Percentiles rank a stretch among this genome's conserved stretches.
These are phyloP conservation scores for Phthorimaea operculella DNA, from an alignment of 1,140 invertebrate species.

Conservation along the genomic window DNA sequence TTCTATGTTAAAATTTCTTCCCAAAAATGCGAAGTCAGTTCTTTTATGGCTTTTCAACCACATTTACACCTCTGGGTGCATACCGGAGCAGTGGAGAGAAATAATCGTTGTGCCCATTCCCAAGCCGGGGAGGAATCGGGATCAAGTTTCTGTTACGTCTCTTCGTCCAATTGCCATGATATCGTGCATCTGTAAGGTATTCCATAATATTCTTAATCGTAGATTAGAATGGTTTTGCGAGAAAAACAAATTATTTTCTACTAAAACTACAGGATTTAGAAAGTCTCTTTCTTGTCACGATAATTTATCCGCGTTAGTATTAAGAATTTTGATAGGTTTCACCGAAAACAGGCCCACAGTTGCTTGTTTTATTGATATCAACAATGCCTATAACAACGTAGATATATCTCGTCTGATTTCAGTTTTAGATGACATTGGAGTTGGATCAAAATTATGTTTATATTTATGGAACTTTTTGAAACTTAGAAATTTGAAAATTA, in stretches of 20 bases:
- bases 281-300: not conserved
- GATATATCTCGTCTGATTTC: not conserved
- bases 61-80: not conserved
- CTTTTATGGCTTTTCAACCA: constrained; percentile 8
- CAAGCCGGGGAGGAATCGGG: not conserved
- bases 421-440: not conserved
- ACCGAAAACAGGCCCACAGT: not conserved
- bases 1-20: constrained; percentile 10
- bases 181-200: constrained; percentile 15
- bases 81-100: not conserved
- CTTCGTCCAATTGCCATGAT: constrained; percentile 13
- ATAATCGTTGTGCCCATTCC: not conserved
- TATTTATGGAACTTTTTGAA: not conserved
- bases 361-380: not conserved
- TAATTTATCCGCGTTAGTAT: not conserved
- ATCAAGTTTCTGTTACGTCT: not conserved
- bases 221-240: constrained; percentile 12
- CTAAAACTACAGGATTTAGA: not conserved
- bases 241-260: constrained; percentile 3
- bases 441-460: not conserved
- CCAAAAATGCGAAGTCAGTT: constrained; percentile 3
- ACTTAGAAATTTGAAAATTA: not conserved
- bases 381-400: constrained; percentile 1
- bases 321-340: not conserved
- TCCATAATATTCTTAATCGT: constrained; percentile 11